Evolutionary conservation across 2,888 invertebrate genomes (phyloP).

Genomic region (Lasioglossum marginatum): DNA sequence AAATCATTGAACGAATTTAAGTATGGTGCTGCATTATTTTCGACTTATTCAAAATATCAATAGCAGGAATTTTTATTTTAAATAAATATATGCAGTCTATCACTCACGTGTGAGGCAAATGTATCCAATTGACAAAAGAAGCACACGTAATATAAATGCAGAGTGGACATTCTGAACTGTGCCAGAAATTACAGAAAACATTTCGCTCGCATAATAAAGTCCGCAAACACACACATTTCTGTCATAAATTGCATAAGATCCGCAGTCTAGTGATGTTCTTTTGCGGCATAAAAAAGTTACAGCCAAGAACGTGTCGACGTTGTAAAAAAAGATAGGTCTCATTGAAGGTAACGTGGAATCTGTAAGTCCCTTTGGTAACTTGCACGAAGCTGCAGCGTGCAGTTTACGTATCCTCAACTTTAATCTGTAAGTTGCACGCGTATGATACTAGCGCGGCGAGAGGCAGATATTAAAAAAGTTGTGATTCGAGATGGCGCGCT

Average conservation of each 20-base stretch:
- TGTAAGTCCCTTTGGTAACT: background rate
- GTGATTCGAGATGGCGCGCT: slow-evolving; percentile 28
- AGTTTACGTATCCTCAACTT: slow-evolving; percentile 40
- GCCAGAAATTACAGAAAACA: background rate
- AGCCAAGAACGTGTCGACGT: background rate
- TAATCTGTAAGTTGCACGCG: slow-evolving; percentile 34
- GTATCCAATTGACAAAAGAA: background rate
- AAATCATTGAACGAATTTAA: background rate
- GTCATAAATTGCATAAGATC: background rate
- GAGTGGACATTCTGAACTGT: background rate
- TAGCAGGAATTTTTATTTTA: background rate
- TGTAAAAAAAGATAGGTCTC: background rate
- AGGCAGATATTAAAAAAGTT: slow-evolving; percentile 60
- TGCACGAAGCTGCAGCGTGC: background rate
- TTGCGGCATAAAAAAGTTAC: background rate
- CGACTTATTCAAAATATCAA: background rate
- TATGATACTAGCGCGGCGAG: background rate
- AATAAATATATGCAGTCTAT: background rate
- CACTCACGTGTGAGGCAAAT: background rate
- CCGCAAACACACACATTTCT: background rate
- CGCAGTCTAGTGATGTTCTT: background rate
- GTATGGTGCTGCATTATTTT: background rate
- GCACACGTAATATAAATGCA: no score
- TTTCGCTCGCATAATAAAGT: background rate
- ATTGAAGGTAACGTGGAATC: background rate